Base-by-base conservation (phyloP, 2,888 invertebrate genomes). In the Drosophila eohydei region DNA sequence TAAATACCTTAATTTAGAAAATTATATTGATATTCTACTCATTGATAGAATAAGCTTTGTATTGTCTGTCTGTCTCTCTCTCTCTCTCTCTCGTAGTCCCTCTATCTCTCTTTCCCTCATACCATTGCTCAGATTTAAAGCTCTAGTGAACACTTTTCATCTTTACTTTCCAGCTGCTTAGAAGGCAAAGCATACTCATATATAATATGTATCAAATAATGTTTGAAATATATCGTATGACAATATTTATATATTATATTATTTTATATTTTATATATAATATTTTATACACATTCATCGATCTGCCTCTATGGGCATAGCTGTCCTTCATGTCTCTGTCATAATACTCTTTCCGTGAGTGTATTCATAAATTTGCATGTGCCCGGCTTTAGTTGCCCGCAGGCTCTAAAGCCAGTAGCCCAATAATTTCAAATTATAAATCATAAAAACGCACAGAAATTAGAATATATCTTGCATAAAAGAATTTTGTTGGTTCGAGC, bases 341-440 rank as follows among this genome's bases (percentile, higher is more conserved):
- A 0, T 4, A 16, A 26, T 50, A 72, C 32, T 16, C 50, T n/a
- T 9, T 34, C 11, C 1, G 28, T 21, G 11, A 74, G 70, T 5
- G 77, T 56, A 74, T 61, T 4, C 2, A 0, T 8, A 59, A 83
- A 84, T 84, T 84, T 86, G 84, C 89, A 84, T 88, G 63, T 62
- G 54, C 55, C 5, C 44, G 41, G 44, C 40, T 59, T 50, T 30
- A 41, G 44, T 34, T 59, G 67, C 34, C 89, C 69, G 30, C 52
- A 41, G 76, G 81, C 70, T 48, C 32, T 71, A 77, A 88, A 83
- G 87, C 73, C 84, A 77, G 84, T 85, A 85, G 84, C 87, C 84
- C 74, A 87, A 87, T 89, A 83, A 77, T 83, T 79, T 79, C 59
- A 65, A 87, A 89, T 89, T 85, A 83, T 79, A 87, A 89, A 75